Evolutionary conservation across 2,888 invertebrate species (phyloP), one percentile per base, ranked within the genome.

Genomic region (Oxyteleia sp.): DNA sequence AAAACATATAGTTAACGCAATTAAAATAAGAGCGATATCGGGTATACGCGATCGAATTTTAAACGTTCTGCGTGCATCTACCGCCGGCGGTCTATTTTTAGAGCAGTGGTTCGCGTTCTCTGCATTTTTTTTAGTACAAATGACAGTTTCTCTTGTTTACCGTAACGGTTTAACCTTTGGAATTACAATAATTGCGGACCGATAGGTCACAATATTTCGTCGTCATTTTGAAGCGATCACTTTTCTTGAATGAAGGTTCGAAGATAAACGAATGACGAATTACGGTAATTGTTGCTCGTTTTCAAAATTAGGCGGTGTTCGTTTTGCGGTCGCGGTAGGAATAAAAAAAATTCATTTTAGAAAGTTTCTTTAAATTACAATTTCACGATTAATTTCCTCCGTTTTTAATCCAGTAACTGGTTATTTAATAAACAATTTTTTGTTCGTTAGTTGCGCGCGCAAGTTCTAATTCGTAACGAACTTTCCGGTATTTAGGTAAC

Each of bases 161-260:
- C 47, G 78, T 47, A 78, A 61, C 78, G 53, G 71, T 64, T 79
- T 64, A 64, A 57, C 71, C 63, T 79, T 79, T 71, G 49, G 71
- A 79, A 79, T 79, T 71, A 79, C 64, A 79, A 79, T 79, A 69
- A 79, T 79, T 79, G 64, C 64, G 35, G 64, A 57, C 71, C 72
- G 51, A 80, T 72, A 72, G 80, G 80, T 80, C 66, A 61, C 41
- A 55, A n/a, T 53, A 45, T 59, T 80, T 80, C 53, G 53, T 72
- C 80, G 72, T 66, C 57, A 43, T 63, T 80, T 72, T 35, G 29
- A 49, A 16, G 29, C 72, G 72, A 72, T 72, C 80, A 80, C 72
- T 72, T 80, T 80, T 61, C 80, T 72, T 66, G 45, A 29, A 80
- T 41, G 59, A 45, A 51, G 55, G n/a, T 69, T 63, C 69, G 47